phyloP scores from a whole-genome alignment of 92 coral and sea anemone species.

The Parazoanthus swiftii region DNA sequence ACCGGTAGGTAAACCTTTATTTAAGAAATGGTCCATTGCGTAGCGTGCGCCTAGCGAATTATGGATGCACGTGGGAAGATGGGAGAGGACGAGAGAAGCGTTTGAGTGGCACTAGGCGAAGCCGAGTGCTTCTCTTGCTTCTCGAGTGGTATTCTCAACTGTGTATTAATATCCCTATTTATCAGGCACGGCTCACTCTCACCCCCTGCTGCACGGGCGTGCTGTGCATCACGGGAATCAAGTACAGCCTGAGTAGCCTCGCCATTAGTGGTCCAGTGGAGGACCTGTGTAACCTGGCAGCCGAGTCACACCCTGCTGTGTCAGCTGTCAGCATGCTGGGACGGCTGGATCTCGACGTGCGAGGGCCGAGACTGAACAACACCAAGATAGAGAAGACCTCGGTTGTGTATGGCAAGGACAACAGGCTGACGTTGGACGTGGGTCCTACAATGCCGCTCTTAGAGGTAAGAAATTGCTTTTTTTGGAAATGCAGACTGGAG shows the following conservation, averaged over 20 bases:
- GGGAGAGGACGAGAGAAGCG: too few relatives aligned
- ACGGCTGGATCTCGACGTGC: conserved; percentile 69
- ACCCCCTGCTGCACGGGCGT: conserved; percentile 77
- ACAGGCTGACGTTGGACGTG: conserved; percentile 72
- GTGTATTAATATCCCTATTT: too few relatives aligned
- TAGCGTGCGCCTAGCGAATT: too few relatives aligned
- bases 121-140: too few relatives aligned
- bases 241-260: conserved; percentile 82
- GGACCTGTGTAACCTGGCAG: conserved; percentile 57
- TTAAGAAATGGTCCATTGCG: too few relatives aligned
- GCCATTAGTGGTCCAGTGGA: conserved; percentile 94
- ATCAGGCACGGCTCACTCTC: conserved; percentile 80
- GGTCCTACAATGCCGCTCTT: conserved; percentile 86
- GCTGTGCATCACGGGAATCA: conserved; percentile 83
- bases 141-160: too few relatives aligned
- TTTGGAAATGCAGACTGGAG: conserved; percentile 72
- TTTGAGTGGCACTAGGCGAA: too few relatives aligned
- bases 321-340: conserved; percentile 89
- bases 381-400: conserved; percentile 88
- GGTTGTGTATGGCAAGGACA: conserved; percentile 74
- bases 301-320: conserved; percentile 73
- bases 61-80: too few relatives aligned
- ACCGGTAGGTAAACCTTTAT: conserved; percentile 61
- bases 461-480: conserved; percentile 54
- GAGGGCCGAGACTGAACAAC: conserved; percentile 81